Base-by-base conservation (phyloP, 1,140 invertebrate genomes). In the Subanguina moxae region DNA sequence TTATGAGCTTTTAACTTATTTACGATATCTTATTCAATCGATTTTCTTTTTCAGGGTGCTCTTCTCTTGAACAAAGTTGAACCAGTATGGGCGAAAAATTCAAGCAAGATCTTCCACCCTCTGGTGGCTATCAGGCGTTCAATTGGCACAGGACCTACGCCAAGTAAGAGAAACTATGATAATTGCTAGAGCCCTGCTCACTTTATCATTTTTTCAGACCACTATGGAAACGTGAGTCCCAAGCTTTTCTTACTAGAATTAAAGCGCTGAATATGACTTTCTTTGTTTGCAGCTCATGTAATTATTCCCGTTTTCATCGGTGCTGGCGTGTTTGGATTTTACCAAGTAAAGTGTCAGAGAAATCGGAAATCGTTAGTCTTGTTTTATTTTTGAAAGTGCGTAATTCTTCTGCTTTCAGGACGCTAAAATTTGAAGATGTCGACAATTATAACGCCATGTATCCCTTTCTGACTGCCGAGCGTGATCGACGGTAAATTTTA, bases 401-500 rank as follows among this genome's bases (percentile, higher is more conserved):
- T n/a, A n/a, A n/a, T n/a, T n/a, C n/a, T n/a, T n/a, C n/a, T n/a
- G n/a, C 9, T 76, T 80, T 69, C 67, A 84, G 83, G 19, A 77
- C 67, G 23, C 48, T 76, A 43, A 72, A 76, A 28, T 74, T 85
- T 59, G 84, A 85, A 73, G 81, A 84, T 69, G 73, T 68, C 21
- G 84, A 85, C 70, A 75, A 83, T 15, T 74, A 78, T 56, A 76
- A 80, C 70, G 84, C 84, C 8, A 68, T 85, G 65, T 70, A 83
- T 64, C 85, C 84, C 15, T 76, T 85, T 42, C 45, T 85, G 30
- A 68, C 75, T 25, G 84, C 84, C 48, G 84, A 85, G 71, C 67
- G 76, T 45, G 80, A 85, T 61, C 72, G 84, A 72, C 56, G 75
- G 83, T 84, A 74, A 75, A 82, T 82, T 3, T 15, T 56, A 1